Evolutionary conservation across 2,888 invertebrate genomes (phyloP).

Genomic region (Hecatera dysodea): DNA sequence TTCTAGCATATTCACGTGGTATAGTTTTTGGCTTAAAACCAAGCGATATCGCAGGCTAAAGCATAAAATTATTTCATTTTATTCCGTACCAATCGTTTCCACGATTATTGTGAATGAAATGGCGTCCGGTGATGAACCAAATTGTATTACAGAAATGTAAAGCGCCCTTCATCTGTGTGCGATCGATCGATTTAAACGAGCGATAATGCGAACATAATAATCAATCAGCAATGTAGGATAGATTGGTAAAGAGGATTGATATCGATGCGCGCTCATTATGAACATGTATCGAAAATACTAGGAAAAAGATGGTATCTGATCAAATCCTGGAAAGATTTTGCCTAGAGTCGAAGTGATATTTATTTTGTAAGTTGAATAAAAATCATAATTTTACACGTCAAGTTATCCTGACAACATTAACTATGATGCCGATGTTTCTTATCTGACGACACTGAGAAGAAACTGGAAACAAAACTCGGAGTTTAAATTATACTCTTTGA

Average conservation of each 20-base stretch:
- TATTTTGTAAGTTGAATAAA: too few species aligned
- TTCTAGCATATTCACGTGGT: too few species aligned
- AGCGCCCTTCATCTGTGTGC: conserved; percentile 21
- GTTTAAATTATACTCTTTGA: too few species aligned
- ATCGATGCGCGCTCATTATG: not conserved
- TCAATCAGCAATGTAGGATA: conserved; percentile 21
- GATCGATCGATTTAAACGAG: conserved; percentile 24
- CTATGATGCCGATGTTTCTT: too few species aligned
- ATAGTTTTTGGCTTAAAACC: too few species aligned
- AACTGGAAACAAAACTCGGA: too few species aligned
- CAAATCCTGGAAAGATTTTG: too few species aligned
- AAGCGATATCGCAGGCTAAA: not conserved
- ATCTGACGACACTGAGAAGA: too few species aligned
- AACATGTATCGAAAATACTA: not conserved
- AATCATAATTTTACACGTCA: too few species aligned
- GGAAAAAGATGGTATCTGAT: too few species aligned
- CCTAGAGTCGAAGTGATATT: too few species aligned
- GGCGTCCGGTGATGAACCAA: conserved; percentile 28
- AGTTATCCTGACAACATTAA: too few species aligned
- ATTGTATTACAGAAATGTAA: conserved; percentile 38
- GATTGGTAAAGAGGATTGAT: conserved; percentile 6
- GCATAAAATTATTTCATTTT: not conserved
- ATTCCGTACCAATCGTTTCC: conserved; percentile 1
- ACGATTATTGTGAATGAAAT: conserved; percentile 5
- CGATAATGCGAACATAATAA: conserved; percentile 1